These are phyloP conservation scores for Coendou prehensilis DNA, from an alignment of 2,797 vertebrate genomes.

Conservation along the genomic window DNA sequence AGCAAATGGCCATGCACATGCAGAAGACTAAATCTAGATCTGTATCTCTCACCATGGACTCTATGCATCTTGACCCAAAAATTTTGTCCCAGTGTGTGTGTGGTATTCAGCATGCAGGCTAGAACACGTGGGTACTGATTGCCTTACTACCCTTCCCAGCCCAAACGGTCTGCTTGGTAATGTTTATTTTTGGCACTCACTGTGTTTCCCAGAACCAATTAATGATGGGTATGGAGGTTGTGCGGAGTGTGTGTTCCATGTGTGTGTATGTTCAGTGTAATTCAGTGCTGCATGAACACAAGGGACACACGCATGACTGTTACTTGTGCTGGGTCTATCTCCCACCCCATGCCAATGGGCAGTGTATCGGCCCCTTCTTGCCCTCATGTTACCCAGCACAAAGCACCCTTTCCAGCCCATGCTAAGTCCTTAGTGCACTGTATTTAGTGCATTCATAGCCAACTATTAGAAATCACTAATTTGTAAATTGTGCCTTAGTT, in stretches of 20 bases:
- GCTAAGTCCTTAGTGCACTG: not conserved
- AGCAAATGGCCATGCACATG: not conserved
- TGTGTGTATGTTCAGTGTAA: not conserved
- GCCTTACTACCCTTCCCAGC: not conserved
- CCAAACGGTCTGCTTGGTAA: too few relatives aligned
- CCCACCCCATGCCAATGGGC: not conserved
- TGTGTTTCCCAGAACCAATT: not conserved
- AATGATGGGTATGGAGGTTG: not conserved
- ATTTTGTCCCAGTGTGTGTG: not conserved
- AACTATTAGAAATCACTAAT: conserved; percentile 37
- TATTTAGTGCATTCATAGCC: not conserved
- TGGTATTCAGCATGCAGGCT: not conserved
- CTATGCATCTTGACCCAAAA: not conserved
- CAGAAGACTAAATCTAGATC: not conserved
- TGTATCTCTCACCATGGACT: not conserved
- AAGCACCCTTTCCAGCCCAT: not conserved
- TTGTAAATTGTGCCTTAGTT: not conserved
- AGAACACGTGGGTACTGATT: not conserved
- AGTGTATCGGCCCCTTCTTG: not conserved
- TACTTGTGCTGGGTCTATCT: not conserved
- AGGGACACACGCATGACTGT: not conserved
- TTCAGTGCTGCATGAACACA: not conserved
- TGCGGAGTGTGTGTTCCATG: accelerated
- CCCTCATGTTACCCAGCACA: accelerated
- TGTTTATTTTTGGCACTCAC: not conserved